Base-by-base conservation (phyloP, 1,140 invertebrate species). In the Varroa destructor region DNA sequence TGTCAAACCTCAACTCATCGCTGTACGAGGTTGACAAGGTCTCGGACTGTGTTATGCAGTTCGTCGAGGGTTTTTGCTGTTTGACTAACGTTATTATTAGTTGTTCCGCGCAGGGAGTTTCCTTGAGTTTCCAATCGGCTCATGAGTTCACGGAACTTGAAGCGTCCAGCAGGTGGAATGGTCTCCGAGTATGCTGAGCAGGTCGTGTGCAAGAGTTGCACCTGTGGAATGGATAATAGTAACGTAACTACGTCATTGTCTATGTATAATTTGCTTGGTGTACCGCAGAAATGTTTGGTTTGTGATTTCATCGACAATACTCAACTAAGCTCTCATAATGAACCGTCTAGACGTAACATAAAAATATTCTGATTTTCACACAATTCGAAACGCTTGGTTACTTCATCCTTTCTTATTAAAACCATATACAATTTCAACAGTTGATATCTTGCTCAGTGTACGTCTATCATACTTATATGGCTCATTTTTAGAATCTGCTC, bases 91-190 rank as follows among this genome's bases (percentile, higher is more conserved):
- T 84, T 84, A 67, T 87, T 87, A 4, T 87, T 77, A 71, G 77
- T 78, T 58, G 74, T 86, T 1, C 86, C 86, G 58, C 88, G 84
- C 71, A 91, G 77, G 75, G 86, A 84, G 74, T 88, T 84, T 37
- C 88, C 88, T 78, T 92, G 88, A 1, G 83, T 83, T 77, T 93
- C 90, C 40, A 96, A 81, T 6, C 87, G 82, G 0, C 87, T 86
- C 2, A 93, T 84, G 71, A 93, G 81, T 78, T 94, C 91, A 8
- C 90, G 86, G 76, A 93, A 87, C 75, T 91, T 89, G 78, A 95
- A 92, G 72, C 91, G 87, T 43, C 88, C 86, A 77, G 91, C 89
- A 25, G 91, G 88, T 36, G 90, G 86, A 74, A 91, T 87, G 73
- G 81, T 82, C 73, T 88, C 87, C 0, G 85, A 83, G 71, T 88